phyloP scores from a whole-genome alignment of 2,797 vertebrate species.

The Morelia viridis region DNA sequence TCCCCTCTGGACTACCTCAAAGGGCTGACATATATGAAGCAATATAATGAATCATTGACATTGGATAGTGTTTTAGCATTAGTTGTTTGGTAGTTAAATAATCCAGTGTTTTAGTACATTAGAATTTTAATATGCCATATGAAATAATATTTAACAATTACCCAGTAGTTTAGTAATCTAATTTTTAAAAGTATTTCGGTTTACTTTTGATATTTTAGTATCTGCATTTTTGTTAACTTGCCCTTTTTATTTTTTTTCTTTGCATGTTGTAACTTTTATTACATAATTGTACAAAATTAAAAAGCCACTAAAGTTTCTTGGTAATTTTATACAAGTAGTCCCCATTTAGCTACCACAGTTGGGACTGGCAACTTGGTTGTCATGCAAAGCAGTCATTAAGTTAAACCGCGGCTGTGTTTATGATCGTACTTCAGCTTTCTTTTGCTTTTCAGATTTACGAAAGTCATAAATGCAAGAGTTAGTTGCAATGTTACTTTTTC shows the following conservation, averaged over 20 bases:
- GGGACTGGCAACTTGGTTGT: background rate
- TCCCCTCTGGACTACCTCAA: background rate
- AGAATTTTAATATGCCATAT: background rate
- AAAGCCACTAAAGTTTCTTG: too few species aligned
- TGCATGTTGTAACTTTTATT: background rate
- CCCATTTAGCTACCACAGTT: too few species aligned
- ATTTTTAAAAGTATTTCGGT: background rate
- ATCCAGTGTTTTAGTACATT: background rate
- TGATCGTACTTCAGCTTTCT: background rate
- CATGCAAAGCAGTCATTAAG: background rate
- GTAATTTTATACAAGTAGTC: background rate
- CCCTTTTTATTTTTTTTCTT: background rate
- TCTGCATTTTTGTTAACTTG: background rate
- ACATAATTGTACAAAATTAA: background rate
- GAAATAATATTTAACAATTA: background rate
- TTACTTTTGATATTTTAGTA: background rate
- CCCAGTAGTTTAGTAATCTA: background rate
- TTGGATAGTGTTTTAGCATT: background rate
- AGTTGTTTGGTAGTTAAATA: background rate
- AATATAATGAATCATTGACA: background rate
- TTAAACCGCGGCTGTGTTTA: background rate
- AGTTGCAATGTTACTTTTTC: background rate
- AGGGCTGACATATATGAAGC: background rate
- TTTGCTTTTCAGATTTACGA: background rate
- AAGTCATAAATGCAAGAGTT: background rate